These are phyloP conservation scores for Nebria salina DNA, from an alignment of 2,888 invertebrate species.

Conservation along the genomic window DNA sequence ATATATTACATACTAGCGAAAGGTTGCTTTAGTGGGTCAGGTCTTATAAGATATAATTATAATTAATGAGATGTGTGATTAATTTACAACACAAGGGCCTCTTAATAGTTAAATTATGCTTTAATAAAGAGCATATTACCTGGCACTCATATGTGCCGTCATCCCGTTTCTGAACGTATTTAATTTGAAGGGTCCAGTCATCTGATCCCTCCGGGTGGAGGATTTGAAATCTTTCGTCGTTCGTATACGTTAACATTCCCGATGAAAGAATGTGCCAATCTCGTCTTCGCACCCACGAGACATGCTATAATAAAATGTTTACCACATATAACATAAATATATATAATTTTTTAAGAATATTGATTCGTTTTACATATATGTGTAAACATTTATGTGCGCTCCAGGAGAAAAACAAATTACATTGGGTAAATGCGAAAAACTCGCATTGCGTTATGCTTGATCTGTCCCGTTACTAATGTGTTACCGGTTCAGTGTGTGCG, in stretches of 20 bases:
- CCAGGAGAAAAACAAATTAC: no score
- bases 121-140: constrained; percentile 65
- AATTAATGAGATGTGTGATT: background rate
- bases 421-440: no score
- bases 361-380: no score
- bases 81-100: background rate
- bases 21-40: no score
- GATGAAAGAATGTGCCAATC: constrained; percentile 95
- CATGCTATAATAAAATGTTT: constrained; percentile 69
- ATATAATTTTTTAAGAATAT: no score
- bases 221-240: constrained; percentile 83
- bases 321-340: background rate
- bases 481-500: no score
- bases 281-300: constrained; percentile 90
- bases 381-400: no score
- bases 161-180: constrained; percentile 92
- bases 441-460: no score
- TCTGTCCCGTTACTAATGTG: no score
- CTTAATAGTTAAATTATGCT: background rate
- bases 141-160: constrained; percentile 95
- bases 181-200: constrained; percentile 94
- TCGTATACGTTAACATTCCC: constrained; percentile 89
- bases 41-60: background rate
- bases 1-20: background rate
- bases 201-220: constrained; percentile 89